phyloP scores from a whole-genome alignment of 2,113 vertebrate species.

The Gymnorhina tibicen region DNA sequence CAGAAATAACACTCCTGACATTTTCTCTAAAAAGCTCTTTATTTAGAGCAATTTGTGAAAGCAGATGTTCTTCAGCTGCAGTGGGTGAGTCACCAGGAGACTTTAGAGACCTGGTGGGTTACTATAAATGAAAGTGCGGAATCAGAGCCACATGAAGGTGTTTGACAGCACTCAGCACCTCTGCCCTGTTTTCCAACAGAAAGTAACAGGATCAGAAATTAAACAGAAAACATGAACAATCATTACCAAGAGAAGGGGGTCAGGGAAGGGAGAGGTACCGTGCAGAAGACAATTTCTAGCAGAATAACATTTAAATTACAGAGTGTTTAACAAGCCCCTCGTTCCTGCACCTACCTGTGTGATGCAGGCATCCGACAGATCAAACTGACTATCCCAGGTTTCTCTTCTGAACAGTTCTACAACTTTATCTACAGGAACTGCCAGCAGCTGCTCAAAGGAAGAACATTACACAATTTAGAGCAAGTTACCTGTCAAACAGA shows the following conservation, averaged over 20 bases:
- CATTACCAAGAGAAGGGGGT: rapidly evolving
- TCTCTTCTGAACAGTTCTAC: slow-evolving; percentile 87
- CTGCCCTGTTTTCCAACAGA: background rate
- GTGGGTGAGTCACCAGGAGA: background rate
- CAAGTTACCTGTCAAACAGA: background rate
- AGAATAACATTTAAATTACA: background rate
- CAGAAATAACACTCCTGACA: background rate
- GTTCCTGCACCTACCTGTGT: slow-evolving; percentile 75
- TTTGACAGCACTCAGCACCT: background rate
- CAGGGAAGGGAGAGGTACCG: background rate
- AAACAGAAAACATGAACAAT: background rate
- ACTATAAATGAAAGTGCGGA: background rate
- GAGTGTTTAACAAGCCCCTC: background rate
- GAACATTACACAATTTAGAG: background rate
- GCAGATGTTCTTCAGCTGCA: slow-evolving; percentile 4
- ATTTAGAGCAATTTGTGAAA: background rate
- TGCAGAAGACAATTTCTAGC: background rate
- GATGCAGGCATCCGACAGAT: slow-evolving; percentile 80
- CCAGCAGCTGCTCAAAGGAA: slow-evolving; percentile 78
- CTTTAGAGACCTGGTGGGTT: background rate
- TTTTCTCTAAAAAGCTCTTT: background rate
- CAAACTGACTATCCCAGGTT: slow-evolving; percentile 77
- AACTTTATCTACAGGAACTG: slow-evolving; percentile 86
- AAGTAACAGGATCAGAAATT: background rate
- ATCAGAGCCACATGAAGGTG: background rate